Base-by-base conservation (phyloP, 2,113 vertebrate species). In the Gadus macrocephalus region DNA sequence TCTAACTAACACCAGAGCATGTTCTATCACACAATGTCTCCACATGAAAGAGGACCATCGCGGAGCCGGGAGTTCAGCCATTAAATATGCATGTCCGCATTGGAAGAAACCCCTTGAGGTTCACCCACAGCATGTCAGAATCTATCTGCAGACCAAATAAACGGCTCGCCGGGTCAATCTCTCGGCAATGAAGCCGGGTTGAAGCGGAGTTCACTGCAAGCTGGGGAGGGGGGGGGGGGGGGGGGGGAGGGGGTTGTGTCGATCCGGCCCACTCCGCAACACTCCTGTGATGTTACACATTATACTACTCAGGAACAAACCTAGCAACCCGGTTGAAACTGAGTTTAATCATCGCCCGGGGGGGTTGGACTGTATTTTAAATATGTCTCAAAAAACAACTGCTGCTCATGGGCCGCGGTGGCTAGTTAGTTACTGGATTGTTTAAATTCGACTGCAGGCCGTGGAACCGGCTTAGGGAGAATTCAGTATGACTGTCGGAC, bases 171-270 rank as follows among this genome's bases (percentile, higher is more conserved):
- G 59, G 71, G 58, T 68, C 38, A 63, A 27, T 75, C 71, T 69
- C 15, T 67, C 61, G 5, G 31, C 62, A 42, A 16, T 53, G 64
- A 74, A 53, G 28, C 62, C 53, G 70, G 67, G 87, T 81, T 85
- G 77, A 89, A 74, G 68, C 15, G 14, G 62, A 81, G 85, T 86
- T 89, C 84, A 85, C 42, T 22, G 60, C n/a, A 7, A 19, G 83
- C 83, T 79, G 5, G 19, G 64, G 82, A 82, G 65, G 1, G 6
- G 61, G 66, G 9, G 38, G 38, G 38, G 38, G n/a, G 20, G 38
- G 38, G 38, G 38, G 38, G n/a, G 20, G 38, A 4, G 38, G 38
- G 2, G 38, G 38, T 6, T 9, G 6, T 9, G 42, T 49, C 6
- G 59, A 35, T 25, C 25, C 35, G 1, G 64, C 66, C 70, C 60